phyloP scores from a whole-genome alignment of 2,797 vertebrate species.

The Hypotaenidia philippensis region DNA sequence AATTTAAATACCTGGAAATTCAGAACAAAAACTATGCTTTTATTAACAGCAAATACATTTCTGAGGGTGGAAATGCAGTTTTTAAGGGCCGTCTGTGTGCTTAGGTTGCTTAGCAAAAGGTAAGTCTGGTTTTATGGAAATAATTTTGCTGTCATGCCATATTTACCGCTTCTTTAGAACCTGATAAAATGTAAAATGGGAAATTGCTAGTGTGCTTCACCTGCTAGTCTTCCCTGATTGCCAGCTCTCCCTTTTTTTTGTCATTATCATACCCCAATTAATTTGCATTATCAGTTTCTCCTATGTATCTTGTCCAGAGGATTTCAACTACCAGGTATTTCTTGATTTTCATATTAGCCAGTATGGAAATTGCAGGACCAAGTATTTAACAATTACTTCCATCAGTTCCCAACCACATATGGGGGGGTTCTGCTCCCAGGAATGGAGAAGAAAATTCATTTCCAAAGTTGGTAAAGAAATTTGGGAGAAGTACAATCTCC shows the following conservation, averaged over 20 bases:
- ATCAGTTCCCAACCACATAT: background rate
- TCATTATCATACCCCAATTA: background rate
- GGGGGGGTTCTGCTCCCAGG: background rate
- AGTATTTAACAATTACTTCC: background rate
- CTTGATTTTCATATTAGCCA: background rate
- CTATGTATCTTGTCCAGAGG: background rate
- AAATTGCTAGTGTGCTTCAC: background rate
- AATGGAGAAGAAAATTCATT: background rate
- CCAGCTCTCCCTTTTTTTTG: background rate
- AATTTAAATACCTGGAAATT: background rate
- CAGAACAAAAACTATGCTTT: background rate
- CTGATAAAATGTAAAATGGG: background rate
- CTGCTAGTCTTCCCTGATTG: background rate
- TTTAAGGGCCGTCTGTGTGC: background rate
- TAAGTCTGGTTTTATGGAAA: background rate
- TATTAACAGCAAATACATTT: background rate
- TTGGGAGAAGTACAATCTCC: background rate
- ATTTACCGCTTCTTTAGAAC: background rate
- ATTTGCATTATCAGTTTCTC: background rate
- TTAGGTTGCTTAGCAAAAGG: background rate
- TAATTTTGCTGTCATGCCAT: background rate
- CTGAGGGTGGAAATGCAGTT: background rate
- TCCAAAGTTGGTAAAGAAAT: background rate
- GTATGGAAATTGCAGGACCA: background rate
- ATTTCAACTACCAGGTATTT: background rate